A percentile compares a stretch with the other conserved stretches of the same genome.
phyloP scores from a whole-genome alignment of 2,888 invertebrate species.

The Fabriciana adippe region DNA sequence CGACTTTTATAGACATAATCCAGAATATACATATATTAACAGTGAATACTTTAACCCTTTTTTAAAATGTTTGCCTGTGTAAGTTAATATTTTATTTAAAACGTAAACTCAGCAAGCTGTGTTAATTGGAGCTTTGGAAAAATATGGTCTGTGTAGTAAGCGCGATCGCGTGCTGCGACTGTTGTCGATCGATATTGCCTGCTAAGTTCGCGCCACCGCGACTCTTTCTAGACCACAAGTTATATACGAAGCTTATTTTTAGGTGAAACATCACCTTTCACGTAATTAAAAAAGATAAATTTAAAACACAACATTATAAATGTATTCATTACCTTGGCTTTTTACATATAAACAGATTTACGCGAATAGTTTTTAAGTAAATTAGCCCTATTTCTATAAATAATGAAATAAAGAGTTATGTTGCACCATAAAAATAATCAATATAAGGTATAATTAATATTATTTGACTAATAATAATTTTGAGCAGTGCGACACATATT shows the following conservation, averaged over 20 bases:
- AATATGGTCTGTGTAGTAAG: slow-evolving; percentile 61
- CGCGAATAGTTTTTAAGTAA: not conserved
- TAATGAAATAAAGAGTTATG: not conserved
- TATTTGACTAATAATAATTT: slow-evolving; percentile 5
- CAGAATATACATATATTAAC: not conserved
- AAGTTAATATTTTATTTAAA: no score
- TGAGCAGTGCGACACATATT: slow-evolving; percentile 29
- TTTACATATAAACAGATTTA: not conserved
- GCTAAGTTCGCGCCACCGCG: slow-evolving; percentile 69
- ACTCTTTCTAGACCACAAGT: slow-evolving; percentile 53
- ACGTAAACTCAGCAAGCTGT: not conserved
- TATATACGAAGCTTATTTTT: slow-evolving; percentile 39
- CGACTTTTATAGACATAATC: not conserved
- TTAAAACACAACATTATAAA: slow-evolving; percentile 7
- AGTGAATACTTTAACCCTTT: not conserved
- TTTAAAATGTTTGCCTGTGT: no score
- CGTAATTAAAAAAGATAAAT: not conserved
- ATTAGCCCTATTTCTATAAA: not conserved
- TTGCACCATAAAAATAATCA: not conserved
- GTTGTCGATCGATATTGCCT: slow-evolving; percentile 72
- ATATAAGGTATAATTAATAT: slow-evolving; percentile 2
- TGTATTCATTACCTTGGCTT: not conserved
- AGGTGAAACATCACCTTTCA: slow-evolving; percentile 1
- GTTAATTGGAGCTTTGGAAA: slow-evolving; percentile 43
- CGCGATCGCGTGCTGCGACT: slow-evolving; percentile 71